Evolutionary conservation across 2,797 vertebrate genomes (phyloP).

Genomic region (Smutsia temminckii): DNA sequence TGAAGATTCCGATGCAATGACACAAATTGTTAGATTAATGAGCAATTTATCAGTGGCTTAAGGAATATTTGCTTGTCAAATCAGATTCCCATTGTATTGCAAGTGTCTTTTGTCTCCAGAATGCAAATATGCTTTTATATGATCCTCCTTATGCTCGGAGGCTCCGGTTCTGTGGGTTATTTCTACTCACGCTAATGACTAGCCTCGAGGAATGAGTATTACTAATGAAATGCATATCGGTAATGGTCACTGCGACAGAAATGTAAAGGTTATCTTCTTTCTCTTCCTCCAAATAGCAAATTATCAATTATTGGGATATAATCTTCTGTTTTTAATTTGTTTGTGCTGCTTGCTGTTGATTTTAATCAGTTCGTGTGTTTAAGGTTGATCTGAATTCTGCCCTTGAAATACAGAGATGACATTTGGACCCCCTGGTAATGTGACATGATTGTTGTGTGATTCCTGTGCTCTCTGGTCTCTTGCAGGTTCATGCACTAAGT

Average conservation of each 20-base stretch:
- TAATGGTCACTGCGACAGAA: slow-evolving; percentile 15
- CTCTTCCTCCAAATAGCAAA: background rate
- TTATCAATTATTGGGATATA: background rate
- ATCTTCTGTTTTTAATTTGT: background rate
- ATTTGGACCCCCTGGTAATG: background rate
- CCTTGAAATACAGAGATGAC: background rate
- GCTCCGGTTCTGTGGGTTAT: slow-evolving; percentile 24
- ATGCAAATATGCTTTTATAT: background rate
- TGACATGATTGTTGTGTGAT: background rate
- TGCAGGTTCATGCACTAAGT: background rate
- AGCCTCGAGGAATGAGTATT: background rate
- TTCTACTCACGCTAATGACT: slow-evolving; percentile 18
- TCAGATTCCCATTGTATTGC: background rate
- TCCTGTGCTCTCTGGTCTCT: background rate
- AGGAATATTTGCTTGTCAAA: slow-evolving; percentile 37
- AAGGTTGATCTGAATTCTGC: background rate
- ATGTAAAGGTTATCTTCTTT: slow-evolving; percentile 23
- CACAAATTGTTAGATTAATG: background rate
- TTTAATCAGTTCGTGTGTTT: background rate
- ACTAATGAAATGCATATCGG: slow-evolving; percentile 15
- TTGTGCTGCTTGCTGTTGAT: background rate
- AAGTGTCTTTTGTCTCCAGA: background rate
- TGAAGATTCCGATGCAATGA: background rate
- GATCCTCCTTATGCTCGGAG: background rate
- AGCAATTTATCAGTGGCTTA: slow-evolving; percentile 11